Base-by-base conservation (phyloP, 2,888 invertebrate genomes). In the Scaptomyza polygonia region DNA sequence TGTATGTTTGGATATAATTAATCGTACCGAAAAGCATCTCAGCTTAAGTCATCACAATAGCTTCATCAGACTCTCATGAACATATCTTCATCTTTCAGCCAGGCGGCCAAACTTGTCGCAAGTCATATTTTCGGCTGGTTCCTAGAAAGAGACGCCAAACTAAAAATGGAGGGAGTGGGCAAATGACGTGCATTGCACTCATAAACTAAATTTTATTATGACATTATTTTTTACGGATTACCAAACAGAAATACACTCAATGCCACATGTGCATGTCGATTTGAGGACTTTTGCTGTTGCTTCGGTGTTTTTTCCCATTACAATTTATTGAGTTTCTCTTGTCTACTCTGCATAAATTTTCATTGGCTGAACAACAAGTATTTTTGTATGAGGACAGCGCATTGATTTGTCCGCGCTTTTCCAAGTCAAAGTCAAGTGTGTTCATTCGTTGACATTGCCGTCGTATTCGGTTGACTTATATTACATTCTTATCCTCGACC, bases 141-240 rank as follows among this genome's bases (percentile, higher is more conserved):
- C 14, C 44, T 34, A 47, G 44, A 16, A 30, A n/a, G n/a, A 36
- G 36, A 14, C 34, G 25, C 42, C 47, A 44, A 43, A 42, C 45
- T 47, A 4, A 16, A 29, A 43, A 36, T 8, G 11, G 11, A 30
- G 11, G 11, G 11, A 30, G 9, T 21, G 9, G 30, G 14, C 44
- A 21, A 57, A 44, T 43, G 45, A 42, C 77, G 72, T 65, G 83
- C 75, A 61, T 57, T 78, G 77, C 65, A 64, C 79, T 72, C 83
- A 85, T 85, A 85, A 85, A 87, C 83, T 72, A 88, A 80, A 87
- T 86, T 85, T 87, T 85, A 85, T 85, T 87, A 87, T 85, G 85
- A 87, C 88, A n/a, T n/a, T n/a, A n/a, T n/a, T n/a, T n/a, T n/a
- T n/a, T n/a, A n/a, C 79, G 88, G 84, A 87, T 85, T 85, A 85